Conservation (phyloP, 2,888 invertebrate genomes). For the Acleris sparsana region DNA sequence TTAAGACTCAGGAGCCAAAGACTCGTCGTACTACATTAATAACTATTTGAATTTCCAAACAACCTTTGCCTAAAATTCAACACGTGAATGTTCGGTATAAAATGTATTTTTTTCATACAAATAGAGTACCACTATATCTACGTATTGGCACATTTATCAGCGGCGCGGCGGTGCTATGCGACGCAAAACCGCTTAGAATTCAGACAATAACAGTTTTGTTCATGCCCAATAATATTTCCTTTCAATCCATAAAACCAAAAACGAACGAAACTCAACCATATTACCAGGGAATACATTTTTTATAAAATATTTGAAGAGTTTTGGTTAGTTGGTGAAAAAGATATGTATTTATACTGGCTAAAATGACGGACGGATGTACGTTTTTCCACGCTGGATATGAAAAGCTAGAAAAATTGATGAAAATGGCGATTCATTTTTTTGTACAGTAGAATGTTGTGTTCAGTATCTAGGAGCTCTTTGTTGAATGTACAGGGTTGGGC, state of each 20-base stretch:
- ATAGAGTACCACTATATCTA: neutral
- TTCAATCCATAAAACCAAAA: neutral
- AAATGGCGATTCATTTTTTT: too few relatives aligned
- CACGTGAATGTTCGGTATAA: neutral
- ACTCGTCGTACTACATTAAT: too few relatives aligned
- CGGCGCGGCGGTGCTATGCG: neutral
- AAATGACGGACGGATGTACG: constrained; percentile 11
- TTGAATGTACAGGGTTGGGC: too few relatives aligned
- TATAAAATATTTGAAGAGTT: neutral
- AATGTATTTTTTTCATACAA: neutral
- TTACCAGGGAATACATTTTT: neutral
- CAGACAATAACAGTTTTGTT: constrained; percentile 29
- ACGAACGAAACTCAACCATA: constrained; percentile 1
- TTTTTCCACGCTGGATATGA: constrained; percentile 10
- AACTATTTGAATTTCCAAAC: too few relatives aligned
- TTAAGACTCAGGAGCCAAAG: too few relatives aligned
- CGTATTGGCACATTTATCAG: constrained; percentile 17
- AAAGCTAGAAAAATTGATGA: neutral
- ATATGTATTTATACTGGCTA: constrained; percentile 14
- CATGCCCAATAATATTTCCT: neutral
- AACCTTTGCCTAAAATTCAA: too few relatives aligned
- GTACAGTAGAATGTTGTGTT: too few relatives aligned
- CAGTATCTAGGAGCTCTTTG: too few relatives aligned
- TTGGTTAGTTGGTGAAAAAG: neutral
- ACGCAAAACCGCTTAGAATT: constrained; percentile 18